Percentiles rank a stretch among this genome's conserved stretches.
Conservation (phyloP, 2,113 vertebrate species). For the Hystrix cristata region DNA sequence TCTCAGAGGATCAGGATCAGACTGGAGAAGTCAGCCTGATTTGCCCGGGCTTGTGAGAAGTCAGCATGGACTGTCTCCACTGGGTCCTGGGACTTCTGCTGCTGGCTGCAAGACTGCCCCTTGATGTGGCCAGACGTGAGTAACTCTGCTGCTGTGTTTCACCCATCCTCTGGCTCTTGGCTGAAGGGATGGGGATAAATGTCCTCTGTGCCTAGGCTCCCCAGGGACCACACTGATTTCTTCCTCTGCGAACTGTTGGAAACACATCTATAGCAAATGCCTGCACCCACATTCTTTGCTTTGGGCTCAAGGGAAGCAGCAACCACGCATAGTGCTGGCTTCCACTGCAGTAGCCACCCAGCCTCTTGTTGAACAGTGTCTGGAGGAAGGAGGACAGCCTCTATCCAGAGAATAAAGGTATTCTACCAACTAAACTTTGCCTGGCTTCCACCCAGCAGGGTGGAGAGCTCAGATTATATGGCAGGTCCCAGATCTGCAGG, state of each 20-base stretch:
- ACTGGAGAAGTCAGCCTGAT: not conserved
- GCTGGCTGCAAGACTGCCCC: slow-evolving; percentile 71
- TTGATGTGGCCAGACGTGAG: slow-evolving; percentile 85
- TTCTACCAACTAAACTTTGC: not conserved
- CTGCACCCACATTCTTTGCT: not conserved
- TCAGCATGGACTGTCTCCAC: slow-evolving; percentile 80
- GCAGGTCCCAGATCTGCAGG: not conserved
- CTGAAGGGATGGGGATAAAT: not conserved
- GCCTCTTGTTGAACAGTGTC: not conserved
- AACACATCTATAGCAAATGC: not conserved
- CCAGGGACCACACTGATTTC: not conserved
- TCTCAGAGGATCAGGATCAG: not conserved
- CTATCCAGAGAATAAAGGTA: slow-evolving; percentile 8
- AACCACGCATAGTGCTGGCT: not conserved
- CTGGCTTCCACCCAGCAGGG: not conserved
- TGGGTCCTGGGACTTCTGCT: slow-evolving; percentile 81
- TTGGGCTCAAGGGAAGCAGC: not conserved
- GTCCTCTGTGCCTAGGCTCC: not conserved
- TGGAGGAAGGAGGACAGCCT: not conserved
- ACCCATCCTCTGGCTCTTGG: not conserved
- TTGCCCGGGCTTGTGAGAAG: not conserved
- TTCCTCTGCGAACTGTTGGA: not conserved
- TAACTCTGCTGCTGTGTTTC: slow-evolving; percentile 52
- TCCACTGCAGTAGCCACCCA: not conserved
- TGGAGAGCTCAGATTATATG: not conserved